These are phyloP conservation scores for Henricia sp. DNA, from an alignment of 53 echinoderm and acorn worm genomes.

Conservation along the genomic window DNA sequence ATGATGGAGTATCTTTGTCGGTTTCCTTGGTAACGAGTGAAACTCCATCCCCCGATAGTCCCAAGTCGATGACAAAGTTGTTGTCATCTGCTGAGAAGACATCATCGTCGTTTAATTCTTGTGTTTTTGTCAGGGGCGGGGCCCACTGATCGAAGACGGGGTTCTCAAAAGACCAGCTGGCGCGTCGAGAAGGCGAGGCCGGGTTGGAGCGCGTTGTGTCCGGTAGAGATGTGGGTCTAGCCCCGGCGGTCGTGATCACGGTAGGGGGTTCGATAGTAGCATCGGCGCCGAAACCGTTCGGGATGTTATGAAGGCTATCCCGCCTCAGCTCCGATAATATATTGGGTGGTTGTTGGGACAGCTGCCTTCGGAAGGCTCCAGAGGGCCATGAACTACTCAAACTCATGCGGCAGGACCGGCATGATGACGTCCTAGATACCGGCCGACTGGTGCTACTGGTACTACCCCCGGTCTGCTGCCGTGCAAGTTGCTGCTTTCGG, in stretches of 20 bases:
- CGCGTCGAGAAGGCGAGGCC: conserved; percentile 36
- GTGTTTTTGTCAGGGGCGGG: conserved; percentile 13
- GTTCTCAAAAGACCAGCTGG: conserved; percentile 60
- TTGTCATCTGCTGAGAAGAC: neutral
- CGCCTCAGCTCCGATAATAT: conserved; percentile 23
- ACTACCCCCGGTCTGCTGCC: neutral
- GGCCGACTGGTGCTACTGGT: neutral
- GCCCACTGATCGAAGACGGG: conserved; percentile 57
- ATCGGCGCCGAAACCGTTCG: conserved; percentile 21
- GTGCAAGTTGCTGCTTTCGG: neutral
- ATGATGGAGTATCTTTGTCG: neutral
- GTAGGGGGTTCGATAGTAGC: neutral
- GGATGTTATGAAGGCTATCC: conserved; percentile 35
- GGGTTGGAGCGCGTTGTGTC: conserved; percentile 20
- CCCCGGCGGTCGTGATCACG: neutral
- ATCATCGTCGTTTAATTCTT: neutral
- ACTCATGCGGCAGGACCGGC: neutral
- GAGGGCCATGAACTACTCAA: conserved; percentile 22
- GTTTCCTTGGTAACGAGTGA: neutral
- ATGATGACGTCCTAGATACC: conserved; percentile 7
- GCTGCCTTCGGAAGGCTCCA: neutral
- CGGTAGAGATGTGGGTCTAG: neutral
- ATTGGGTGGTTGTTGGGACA: conserved; percentile 8
- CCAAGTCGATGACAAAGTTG: neutral
- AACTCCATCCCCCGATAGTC: neutral